Percentiles rank a stretch among this genome's conserved stretches.
Conservation (phyloP, 2,797 vertebrate species). For the Arctocebus calabarensis region DNA sequence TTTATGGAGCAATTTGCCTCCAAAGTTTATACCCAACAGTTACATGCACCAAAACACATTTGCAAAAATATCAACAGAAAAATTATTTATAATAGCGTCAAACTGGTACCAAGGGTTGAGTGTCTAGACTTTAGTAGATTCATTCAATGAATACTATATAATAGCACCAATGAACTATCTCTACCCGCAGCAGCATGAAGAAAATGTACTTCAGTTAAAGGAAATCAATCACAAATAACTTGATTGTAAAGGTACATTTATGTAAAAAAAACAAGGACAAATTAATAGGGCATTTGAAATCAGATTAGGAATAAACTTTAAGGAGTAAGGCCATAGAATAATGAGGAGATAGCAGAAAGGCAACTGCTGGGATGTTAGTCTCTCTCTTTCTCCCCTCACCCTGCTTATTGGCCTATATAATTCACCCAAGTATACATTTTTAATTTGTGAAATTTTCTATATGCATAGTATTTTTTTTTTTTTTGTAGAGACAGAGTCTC, state of each 20-base stretch:
- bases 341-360: background rate
- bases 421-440: background rate
- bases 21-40: background rate
- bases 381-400: background rate
- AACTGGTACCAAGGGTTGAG: background rate
- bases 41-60: background rate
- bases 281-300: background rate
- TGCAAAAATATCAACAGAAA: background rate
- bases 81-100: background rate
- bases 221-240: background rate
- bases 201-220: background rate
- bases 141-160: background rate
- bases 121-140: background rate
- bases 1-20: background rate
- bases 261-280: background rate
- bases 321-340: accelerated
- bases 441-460: background rate
- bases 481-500: too few relatives aligned
- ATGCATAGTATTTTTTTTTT: background rate
- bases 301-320: background rate
- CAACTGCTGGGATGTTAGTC: too few relatives aligned
- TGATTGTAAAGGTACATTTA: background rate
- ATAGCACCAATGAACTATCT: background rate
- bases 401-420: background rate
- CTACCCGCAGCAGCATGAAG: background rate